Conservation (phyloP, 2,888 invertebrate genomes). For the Carpatolechia fugitivella region DNA sequence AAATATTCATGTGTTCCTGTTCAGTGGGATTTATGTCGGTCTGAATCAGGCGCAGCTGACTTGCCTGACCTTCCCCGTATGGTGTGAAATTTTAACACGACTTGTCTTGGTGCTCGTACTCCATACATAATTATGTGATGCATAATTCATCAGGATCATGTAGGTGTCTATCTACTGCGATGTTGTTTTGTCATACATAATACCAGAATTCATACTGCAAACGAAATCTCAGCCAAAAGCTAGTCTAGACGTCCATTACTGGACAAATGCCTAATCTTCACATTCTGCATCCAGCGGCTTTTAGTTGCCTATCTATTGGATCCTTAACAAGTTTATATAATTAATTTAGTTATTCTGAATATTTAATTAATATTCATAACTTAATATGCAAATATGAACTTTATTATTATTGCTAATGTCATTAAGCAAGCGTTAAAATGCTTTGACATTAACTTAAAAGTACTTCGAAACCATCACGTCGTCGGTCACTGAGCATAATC, state of each 20-base stretch:
- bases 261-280: too few relatives aligned
- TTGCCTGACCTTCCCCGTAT: slow-evolving; percentile 35
- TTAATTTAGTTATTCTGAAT: too few relatives aligned
- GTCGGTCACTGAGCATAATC: background rate
- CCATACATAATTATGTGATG: slow-evolving; percentile 10
- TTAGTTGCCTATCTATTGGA: too few relatives aligned
- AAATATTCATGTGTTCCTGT: slow-evolving; percentile 14
- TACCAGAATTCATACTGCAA: too few relatives aligned
- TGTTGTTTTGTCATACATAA: too few relatives aligned
- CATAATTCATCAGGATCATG: slow-evolving; percentile 21
- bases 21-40: background rate
- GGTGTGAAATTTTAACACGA: slow-evolving; percentile 35
- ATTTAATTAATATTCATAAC: too few relatives aligned
- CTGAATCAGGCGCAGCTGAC: too few relatives aligned
- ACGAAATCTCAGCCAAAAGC: too few relatives aligned
- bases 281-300: too few relatives aligned
- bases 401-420: background rate
- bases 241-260: too few relatives aligned
- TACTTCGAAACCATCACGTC: background rate
- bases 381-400: background rate
- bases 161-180: background rate
- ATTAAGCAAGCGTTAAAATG: background rate
- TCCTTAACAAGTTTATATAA: too few relatives aligned
- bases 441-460: background rate
- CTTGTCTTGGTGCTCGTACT: slow-evolving; percentile 6